A percentile compares a stretch with the other conserved stretches of the same genome.
Conservation (phyloP, 2,888 invertebrate genomes). For the Watsonalla binaria region DNA sequence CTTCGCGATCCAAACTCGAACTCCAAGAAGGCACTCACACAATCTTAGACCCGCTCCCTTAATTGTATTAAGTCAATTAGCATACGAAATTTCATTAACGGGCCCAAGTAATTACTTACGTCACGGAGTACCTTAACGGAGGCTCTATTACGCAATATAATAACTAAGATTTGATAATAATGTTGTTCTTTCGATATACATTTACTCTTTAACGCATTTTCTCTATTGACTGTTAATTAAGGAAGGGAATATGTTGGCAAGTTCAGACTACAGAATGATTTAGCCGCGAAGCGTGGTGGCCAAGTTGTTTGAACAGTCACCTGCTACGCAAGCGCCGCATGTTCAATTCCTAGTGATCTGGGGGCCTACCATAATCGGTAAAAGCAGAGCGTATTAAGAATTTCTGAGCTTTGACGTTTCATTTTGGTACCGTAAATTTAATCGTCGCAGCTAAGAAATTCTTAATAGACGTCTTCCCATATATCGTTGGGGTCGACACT, state of each 20-base stretch:
- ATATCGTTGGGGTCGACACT: too few species aligned
- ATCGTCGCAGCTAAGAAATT: too few species aligned
- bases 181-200: constrained; percentile 24
- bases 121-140: constrained; percentile 37
- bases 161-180: constrained; percentile 29
- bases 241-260: background rate
- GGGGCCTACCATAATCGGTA: too few species aligned
- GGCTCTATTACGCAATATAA: constrained; percentile 28
- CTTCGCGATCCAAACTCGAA: constrained; percentile 8
- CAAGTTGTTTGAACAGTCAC: too few species aligned
- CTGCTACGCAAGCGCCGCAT: too few species aligned
- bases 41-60: constrained; percentile 60
- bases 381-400: too few species aligned
- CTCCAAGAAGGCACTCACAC: constrained; percentile 42
- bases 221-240: background rate
- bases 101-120: constrained; percentile 57
- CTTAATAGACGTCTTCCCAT: too few species aligned
- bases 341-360: too few species aligned
- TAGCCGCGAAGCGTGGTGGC: too few species aligned
- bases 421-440: too few species aligned
- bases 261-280: too few species aligned
- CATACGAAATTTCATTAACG: constrained; percentile 69
- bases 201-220: background rate
- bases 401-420: too few species aligned
- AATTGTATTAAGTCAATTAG: constrained; percentile 73